These are phyloP conservation scores for Caenorhabditis sp. DNA, from an alignment of 2,888 invertebrate species.

Conservation along the genomic window DNA sequence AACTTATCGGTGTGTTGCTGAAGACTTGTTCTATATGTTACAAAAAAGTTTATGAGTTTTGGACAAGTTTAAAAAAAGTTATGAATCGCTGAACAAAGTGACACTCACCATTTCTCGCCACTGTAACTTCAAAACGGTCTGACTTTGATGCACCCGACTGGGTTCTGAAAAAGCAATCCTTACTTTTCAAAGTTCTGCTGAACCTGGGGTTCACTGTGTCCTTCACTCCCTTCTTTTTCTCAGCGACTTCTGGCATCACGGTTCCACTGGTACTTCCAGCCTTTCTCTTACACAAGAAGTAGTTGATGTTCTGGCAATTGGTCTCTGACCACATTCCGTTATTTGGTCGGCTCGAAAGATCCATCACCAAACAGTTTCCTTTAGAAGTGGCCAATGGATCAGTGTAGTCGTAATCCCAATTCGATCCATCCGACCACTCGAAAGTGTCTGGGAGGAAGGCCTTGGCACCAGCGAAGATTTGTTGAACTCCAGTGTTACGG, in stretches of 20 bases:
- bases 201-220: constrained; percentile 6
- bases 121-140: no score
- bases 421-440: constrained; percentile 12
- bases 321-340: constrained; percentile 16
- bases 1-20: no score
- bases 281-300: constrained; percentile 33
- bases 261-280: not conserved
- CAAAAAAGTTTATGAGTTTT: no score
- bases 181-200: not conserved
- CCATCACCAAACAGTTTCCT: constrained; percentile 26
- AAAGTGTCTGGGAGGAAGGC: not conserved
- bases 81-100: no score
- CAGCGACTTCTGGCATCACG: not conserved
- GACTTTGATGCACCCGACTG: no score
- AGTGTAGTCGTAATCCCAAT: constrained; percentile 7
- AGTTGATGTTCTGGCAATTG: not conserved
- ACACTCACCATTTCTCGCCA: no score
- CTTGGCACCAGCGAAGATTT: constrained; percentile 1
- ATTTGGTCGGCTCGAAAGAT: not conserved
- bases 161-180: no score
- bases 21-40: no score
- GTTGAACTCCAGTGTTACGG: not conserved
- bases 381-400: not conserved
- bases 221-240: not conserved
- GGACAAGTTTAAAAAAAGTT: no score